Evolutionary conservation across 35 echinoderm and acorn worm species (phyloP).

Genomic region (Stichopus chloronotus): DNA sequence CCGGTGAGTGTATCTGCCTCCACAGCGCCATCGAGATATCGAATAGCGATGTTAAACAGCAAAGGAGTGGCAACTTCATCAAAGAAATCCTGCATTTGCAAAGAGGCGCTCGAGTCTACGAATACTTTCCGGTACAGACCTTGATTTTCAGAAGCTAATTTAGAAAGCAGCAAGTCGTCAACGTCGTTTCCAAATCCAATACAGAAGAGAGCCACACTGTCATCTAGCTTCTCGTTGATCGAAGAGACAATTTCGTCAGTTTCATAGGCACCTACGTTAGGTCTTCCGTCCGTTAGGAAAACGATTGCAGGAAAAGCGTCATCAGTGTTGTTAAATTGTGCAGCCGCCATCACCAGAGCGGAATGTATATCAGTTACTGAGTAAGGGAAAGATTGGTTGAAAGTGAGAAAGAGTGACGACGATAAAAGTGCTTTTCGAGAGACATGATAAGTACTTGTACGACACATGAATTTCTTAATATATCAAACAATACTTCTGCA

Average conservation of each 20-base stretch:
- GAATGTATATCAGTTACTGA: neutral
- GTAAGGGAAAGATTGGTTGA: neutral
- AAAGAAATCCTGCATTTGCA: conserved; percentile 88
- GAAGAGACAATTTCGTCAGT: conserved; percentile 30
- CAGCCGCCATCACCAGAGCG: neutral
- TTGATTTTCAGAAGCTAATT: conserved; percentile 64
- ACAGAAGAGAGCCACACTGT: conserved; percentile 66
- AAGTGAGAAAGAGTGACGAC: no score
- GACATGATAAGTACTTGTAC: no score
- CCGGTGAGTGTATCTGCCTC: conserved; percentile 57
- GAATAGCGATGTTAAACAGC: conserved; percentile 80
- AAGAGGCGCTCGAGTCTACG: conserved; percentile 62
- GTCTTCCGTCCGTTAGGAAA: conserved; percentile 88
- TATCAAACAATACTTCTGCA: no score
- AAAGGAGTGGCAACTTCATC: conserved; percentile 91
- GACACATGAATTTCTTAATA: no score
- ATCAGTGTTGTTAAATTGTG: conserved; percentile 52
- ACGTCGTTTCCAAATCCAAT: conserved; percentile 74
- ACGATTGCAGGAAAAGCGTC: conserved; percentile 76
- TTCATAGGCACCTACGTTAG: conserved; percentile 54
- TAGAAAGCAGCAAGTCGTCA: conserved; percentile 53
- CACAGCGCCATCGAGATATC: conserved; percentile 73
- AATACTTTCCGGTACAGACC: conserved; percentile 82
- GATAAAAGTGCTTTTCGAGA: no score
- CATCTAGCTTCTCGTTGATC: conserved; percentile 18